A percentile compares a stretch with the other conserved stretches of the same genome.
Evolutionary conservation across 2,888 invertebrate genomes (phyloP).

Genomic region (Noctua janthe): DNA sequence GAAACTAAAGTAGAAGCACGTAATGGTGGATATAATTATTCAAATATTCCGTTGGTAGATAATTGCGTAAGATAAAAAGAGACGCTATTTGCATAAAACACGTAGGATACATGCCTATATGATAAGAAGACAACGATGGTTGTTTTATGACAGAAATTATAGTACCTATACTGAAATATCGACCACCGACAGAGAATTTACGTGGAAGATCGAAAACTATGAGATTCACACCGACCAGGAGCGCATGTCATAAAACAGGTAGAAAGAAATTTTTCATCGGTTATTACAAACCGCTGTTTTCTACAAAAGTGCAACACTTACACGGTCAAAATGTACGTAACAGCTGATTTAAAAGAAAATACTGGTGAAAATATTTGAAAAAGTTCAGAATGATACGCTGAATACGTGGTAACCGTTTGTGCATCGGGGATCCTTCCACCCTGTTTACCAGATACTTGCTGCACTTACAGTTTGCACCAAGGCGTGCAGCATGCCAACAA

Average conservation of each 20-base stretch:
- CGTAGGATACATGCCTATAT: background rate
- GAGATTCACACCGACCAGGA: background rate
- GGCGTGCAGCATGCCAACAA: background rate
- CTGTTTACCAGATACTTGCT: background rate
- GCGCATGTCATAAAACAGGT: background rate
- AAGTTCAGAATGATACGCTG: too few relatives aligned
- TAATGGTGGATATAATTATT: constrained; percentile 16
- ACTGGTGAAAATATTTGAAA: too few relatives aligned
- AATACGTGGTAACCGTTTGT: too few relatives aligned
- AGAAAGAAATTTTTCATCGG: too few relatives aligned
- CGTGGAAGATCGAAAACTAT: background rate
- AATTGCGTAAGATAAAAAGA: constrained; percentile 1
- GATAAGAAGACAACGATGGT: background rate
- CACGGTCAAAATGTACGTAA: too few relatives aligned
- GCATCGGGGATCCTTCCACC: too few relatives aligned
- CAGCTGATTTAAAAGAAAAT: too few relatives aligned
- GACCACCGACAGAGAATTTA: background rate
- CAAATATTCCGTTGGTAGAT: constrained; percentile 14
- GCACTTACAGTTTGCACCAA: background rate
- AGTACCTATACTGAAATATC: background rate
- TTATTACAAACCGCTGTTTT: too few relatives aligned
- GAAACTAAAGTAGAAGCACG: constrained; percentile 14
- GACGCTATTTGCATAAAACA: constrained; percentile 15
- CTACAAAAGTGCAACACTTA: too few relatives aligned
- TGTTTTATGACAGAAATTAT: background rate